Base-by-base conservation (phyloP, 2,113 vertebrate species). In the Mormoops blainvillei region DNA sequence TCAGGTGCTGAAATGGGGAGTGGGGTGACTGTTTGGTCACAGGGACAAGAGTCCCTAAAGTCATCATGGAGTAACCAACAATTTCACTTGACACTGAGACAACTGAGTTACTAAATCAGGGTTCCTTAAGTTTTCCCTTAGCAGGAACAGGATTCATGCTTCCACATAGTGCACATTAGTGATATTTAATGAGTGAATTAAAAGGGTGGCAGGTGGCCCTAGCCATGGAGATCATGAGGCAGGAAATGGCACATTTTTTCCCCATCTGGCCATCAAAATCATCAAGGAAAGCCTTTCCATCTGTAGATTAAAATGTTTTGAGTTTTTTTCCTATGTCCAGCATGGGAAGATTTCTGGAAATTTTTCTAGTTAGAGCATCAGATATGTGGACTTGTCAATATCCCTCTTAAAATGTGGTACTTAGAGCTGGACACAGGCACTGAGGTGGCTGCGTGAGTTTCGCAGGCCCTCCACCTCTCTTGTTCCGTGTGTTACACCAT, bases 231-330 rank as follows among this genome's bases (percentile, higher is more conserved):
- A 73, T 56, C 11, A 1, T 28, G 45, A 94, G 58, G 12, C 58
- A 92, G 65, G 33, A 70, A 78, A 48, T 3, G 31, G 48, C 18
- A 5, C 0, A 78, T 26, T 52, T 93, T 74, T 92, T 43, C 43
- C 8, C 14, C 28, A 84, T 76, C 15, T 38, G 31, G 1, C 50
- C 73, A 89, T 93, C 7, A 93, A 82, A 91, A 63, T 48, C 58
- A n/a, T 92, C n/a, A 85, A 85, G 48, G 80, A 50, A 83, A 92
- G 58, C 4, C 54, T 76, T 71, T 83, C 10, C 36, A 92, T 76
- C n/a, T 87, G 13, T 26, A 87, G 50, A 20, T 65, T 85, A 89
- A 88, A 65, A 50, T 14, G 54, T 58, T 24, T n/a, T 4, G 12
- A 94, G 31, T 5, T 43, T 28, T 71, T 41, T 7, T 5, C 28